Conservation (phyloP, 2,888 invertebrate species). For the Idaea straminata region DNA sequence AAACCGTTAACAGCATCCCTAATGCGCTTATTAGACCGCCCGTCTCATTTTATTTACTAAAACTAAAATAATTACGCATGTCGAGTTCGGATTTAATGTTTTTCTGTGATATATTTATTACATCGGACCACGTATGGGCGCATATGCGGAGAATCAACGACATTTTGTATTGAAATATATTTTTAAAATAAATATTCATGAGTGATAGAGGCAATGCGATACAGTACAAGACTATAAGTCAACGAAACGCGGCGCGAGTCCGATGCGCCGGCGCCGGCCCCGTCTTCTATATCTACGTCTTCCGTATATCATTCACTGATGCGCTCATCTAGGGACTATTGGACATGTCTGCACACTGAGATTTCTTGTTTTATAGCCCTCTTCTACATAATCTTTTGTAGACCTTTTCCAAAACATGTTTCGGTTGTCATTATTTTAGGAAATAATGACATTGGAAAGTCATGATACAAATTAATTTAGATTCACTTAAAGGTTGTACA, state of each 20-base stretch:
- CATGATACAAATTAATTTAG: neutral
- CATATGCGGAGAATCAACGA: conserved; percentile 49
- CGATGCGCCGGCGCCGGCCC: conserved; percentile 43
- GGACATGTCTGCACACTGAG: conserved; percentile 60
- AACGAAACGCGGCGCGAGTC: conserved; percentile 60
- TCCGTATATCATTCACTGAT: conserved; percentile 52
- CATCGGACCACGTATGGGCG: conserved; percentile 45
- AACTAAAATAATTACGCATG: conserved; percentile 66
- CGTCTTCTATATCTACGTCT: conserved; percentile 29
- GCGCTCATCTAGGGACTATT: conserved; percentile 52
- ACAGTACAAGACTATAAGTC: conserved; percentile 75
- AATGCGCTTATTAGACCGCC: conserved; percentile 60
- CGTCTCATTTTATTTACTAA: conserved; percentile 60
- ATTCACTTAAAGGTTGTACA: neutral
- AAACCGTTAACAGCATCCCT: conserved; percentile 55
- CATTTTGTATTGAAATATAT: conserved; percentile 63
- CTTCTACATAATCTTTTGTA: conserved; percentile 30
- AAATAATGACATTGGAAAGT: conserved; percentile 44
- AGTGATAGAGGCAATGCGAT: conserved; percentile 75
- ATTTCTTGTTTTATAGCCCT: conserved; percentile 69
- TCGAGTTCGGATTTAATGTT: conserved; percentile 53
- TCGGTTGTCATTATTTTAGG: conserved; percentile 57
- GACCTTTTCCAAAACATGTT: conserved; percentile 60
- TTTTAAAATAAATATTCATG: conserved; percentile 77
- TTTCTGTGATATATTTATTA: conserved; percentile 66